Percentiles rank a stretch among this genome's conserved stretches.
Conservation (phyloP, 2,797 vertebrate genomes). For the Petrocephalus schoutedeni region DNA sequence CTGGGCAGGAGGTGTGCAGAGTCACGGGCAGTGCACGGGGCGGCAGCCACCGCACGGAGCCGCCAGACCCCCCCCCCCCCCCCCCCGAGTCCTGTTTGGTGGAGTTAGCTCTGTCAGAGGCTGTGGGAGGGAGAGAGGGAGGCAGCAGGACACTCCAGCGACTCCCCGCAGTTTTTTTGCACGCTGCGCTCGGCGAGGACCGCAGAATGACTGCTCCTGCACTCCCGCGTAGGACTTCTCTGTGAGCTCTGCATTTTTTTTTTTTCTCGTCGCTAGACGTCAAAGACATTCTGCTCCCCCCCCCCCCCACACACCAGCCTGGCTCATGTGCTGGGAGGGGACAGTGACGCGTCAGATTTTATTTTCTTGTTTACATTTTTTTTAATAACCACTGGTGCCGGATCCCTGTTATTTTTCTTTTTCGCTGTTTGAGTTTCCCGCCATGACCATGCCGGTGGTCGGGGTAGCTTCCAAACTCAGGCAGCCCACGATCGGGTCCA, state of each 20-base stretch:
- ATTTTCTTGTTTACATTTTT: background rate
- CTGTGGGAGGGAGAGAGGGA: background rate
- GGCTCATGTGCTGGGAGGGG: slow-evolving; percentile 7
- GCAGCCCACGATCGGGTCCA: slow-evolving; percentile 78
- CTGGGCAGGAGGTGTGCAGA: slow-evolving; percentile 29
- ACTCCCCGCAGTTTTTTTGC: slow-evolving; percentile 55
- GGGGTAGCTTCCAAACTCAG: slow-evolving; percentile 90
- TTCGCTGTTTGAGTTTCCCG: slow-evolving; percentile 20
- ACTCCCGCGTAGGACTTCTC: slow-evolving; percentile 46
- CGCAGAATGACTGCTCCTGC: slow-evolving; percentile 59
- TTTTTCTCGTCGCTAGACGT: slow-evolving; percentile 29
- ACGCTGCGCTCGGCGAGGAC: slow-evolving; percentile 54
- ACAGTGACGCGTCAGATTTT: background rate
- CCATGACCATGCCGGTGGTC: slow-evolving; percentile 83
- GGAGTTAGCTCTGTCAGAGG: slow-evolving; percentile 64
- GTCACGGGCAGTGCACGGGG: slow-evolving; percentile 46
- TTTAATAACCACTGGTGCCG: background rate
- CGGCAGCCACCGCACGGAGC: slow-evolving; percentile 70
- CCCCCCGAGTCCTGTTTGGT: slow-evolving; percentile 75
- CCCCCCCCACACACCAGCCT: background rate
- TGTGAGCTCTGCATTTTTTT: slow-evolving; percentile 34
- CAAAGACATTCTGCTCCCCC: slow-evolving; percentile 31
- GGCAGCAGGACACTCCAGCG: background rate
- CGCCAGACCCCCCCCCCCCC: slow-evolving; percentile 73
- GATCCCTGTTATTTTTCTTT: background rate